phyloP scores from a whole-genome alignment of 2,888 invertebrate species.

The Tenodera sinensis region DNA sequence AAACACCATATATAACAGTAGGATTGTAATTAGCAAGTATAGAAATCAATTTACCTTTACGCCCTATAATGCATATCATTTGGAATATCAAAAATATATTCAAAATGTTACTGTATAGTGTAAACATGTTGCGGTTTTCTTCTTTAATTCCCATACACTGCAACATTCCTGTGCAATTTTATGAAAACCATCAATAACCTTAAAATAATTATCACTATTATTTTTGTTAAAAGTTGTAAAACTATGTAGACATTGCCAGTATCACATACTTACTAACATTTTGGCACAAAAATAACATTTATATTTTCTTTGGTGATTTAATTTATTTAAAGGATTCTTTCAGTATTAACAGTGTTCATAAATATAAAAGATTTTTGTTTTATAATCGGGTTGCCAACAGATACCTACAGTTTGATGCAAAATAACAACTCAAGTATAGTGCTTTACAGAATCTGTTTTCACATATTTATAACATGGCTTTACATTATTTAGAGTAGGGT shows the following conservation, averaged over 20 bases:
- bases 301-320: neutral
- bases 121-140: neutral
- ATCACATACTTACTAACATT: neutral
- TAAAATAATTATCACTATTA: neutral
- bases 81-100: neutral
- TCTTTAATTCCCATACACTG: neutral
- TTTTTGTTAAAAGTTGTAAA: neutral
- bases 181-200: neutral
- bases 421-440: too few species aligned
- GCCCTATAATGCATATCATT: neutral
- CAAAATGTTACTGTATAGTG: neutral
- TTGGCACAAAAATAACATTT: neutral
- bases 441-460: too few species aligned
- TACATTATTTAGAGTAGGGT: too few species aligned
- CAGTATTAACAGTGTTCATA: neutral
- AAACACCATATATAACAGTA: neutral
- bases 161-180: neutral
- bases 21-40: neutral
- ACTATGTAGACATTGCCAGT: neutral
- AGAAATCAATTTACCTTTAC: neutral
- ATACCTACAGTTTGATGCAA: neutral
- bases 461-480: neutral
- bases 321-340: neutral
- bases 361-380: neutral
- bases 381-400: too few species aligned